Base-by-base conservation (phyloP, 64 coral and sea anemone genomes). In the Montipora sp. region DNA sequence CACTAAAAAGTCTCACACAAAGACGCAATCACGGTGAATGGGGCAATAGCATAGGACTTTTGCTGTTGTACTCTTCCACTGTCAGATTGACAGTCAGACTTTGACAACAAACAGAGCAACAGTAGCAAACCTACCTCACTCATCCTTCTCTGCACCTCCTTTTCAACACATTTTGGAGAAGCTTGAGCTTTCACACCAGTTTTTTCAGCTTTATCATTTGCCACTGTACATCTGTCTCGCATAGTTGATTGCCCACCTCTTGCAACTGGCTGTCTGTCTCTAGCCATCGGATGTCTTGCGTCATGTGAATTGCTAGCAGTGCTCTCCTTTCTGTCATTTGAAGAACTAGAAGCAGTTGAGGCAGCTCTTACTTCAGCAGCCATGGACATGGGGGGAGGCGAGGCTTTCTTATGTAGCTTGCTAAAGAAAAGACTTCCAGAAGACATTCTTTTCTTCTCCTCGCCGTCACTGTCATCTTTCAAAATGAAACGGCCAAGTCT, bases 391-490 rank as follows among this genome's bases (percentile, higher is more conserved):
- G 83, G 76, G 61, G 96, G 88, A 7, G 81, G 81, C 0, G 73
- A 77, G 47, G 75, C 78, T 91, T 98, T 93, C 92, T 91, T 93
- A 89, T 88, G 44, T 0, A 85, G 18, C 72, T 71, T 88, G 47
- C 95, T 95, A 13, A 95, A 91, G 59, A 98, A 93, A 3, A 98
- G 82, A 85, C 94, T 98, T 88, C 87, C 91, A 88, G 91, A 86
- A 5, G 74, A 66, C 16, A 95, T 84, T 12, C 53, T 63, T 13
- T 93, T 89, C 22, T 93, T 89, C 44, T 90, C 82, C 94, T 98
- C 96, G 49, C 36, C 71, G 19, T 85, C 82, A 85, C 82, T 85
- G 12, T 85, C 82, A 89, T 95, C 96, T 84, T 24, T 76, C 22
- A 98, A 81, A 75, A 88, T 93, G 51, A 98, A 98, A 47, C 92